Evolutionary conservation across 2,113 vertebrate species (phyloP).

Genomic region (Fregetta grallaria): DNA sequence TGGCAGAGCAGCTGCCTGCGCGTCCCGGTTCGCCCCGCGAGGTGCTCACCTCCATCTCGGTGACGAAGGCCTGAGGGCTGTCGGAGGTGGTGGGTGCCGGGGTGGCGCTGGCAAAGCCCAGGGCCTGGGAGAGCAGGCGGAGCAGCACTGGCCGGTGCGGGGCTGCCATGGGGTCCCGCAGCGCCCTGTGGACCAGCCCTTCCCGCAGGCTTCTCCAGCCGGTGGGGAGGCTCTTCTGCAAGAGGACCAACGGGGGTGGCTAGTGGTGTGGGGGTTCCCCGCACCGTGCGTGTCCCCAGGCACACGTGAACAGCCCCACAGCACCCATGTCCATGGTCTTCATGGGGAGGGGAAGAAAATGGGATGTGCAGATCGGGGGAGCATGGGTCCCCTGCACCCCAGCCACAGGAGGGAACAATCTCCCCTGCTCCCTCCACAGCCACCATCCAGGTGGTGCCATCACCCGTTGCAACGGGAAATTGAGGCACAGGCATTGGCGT

Average conservation of each 20-base stretch:
- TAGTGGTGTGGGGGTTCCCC: rapidly evolving
- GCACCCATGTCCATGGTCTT: neutral
- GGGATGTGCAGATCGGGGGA: neutral
- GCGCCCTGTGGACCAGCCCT: constrained; percentile 71
- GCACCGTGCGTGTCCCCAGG: neutral
- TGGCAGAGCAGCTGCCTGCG: rapidly evolving
- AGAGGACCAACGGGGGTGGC: neutral
- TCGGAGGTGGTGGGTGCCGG: constrained; percentile 13
- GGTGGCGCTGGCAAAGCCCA: constrained; percentile 47
- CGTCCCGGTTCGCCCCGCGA: rapidly evolving
- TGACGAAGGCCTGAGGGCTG: constrained; percentile 66
- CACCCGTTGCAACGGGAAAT: neutral
- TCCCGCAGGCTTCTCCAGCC: constrained; percentile 56
- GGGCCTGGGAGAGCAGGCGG: constrained; percentile 74
- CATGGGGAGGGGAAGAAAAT: neutral
- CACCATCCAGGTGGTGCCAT: neutral
- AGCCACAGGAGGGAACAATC: neutral
- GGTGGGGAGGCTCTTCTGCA: constrained; percentile 67
- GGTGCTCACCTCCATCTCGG: constrained; percentile 79
- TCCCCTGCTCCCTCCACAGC: neutral
- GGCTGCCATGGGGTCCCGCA: constrained; percentile 64
- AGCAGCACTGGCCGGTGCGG: constrained; percentile 63
- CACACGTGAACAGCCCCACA: neutral
- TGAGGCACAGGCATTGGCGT: neutral
- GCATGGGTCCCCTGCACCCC: neutral